These are phyloP conservation scores for Ephydatia muelleri DNA, from an alignment of 37 sponge, comb jelly and placozoan genomes.

Conservation along the genomic window DNA sequence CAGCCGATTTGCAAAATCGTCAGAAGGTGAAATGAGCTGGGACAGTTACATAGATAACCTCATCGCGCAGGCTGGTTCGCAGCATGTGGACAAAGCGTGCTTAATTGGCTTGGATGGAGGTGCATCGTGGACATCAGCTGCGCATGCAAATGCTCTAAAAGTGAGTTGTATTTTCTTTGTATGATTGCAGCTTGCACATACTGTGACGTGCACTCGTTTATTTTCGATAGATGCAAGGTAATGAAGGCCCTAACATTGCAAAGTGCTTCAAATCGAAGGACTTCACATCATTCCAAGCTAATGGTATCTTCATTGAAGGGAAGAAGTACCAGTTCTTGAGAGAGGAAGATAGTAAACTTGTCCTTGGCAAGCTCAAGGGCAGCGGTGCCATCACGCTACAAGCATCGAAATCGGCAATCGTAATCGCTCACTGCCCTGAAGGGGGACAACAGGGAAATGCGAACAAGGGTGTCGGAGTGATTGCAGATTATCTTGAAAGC, in stretches of 20 bases:
- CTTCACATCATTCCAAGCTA: conserved; percentile 74
- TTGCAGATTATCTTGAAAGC: conserved; percentile 84
- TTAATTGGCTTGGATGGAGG: conserved; percentile 88
- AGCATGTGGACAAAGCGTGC: conserved; percentile 63
- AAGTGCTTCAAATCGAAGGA: conserved; percentile 76
- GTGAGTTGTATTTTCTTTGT: conserved; percentile 9
- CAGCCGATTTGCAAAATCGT: background rate
- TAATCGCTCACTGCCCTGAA: conserved; percentile 86
- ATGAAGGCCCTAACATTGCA: conserved; percentile 68
- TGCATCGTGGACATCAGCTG: conserved; percentile 68
- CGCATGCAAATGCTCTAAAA: conserved; percentile 50
- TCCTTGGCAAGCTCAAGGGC: conserved; percentile 74
- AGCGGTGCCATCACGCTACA: conserved; percentile 75
- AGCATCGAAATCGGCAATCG: conserved; percentile 80
- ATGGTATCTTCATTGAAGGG: conserved; percentile 45
- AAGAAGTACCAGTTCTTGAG: conserved; percentile 82
- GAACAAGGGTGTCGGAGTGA: conserved; percentile 79
- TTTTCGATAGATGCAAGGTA: conserved; percentile 20
- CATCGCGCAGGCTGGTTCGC: conserved; percentile 69
- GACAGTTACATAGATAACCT: conserved; percentile 89
- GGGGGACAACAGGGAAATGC: conserved; percentile 83
- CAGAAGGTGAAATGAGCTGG: conserved; percentile 63
- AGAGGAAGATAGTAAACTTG: conserved; percentile 75
- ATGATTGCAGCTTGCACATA: background rate
- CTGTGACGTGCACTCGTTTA: background rate